Evolutionary conservation across 2,888 invertebrate species (phyloP), one percentile per base, ranked within the genome.

Genomic region (Trichacis sp.): DNA sequence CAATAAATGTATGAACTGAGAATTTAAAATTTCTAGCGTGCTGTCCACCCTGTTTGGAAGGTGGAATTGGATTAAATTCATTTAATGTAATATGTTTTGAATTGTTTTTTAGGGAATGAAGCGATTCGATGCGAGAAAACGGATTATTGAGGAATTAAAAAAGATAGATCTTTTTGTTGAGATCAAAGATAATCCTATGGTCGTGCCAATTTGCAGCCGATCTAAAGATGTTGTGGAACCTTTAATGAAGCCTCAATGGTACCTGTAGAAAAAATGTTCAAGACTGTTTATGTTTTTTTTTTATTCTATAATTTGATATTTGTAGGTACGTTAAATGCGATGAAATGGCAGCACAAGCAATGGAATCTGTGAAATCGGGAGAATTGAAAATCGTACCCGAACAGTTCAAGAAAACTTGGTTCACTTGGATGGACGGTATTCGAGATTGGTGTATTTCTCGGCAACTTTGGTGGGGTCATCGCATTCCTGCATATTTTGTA

Each of bases 391-490:
- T 99, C 56, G 90, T 96, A 55, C 99, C 99, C 0, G 94, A 95
- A 69, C 89, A 90, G 52, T 96, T 97, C 84, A 92, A 92, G 71
- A 96, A 95, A 86, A 95, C 91, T 29, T 99, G 99, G 99, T 92
- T 90, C 84, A 90, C 92, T 79, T 99, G 98, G 98, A 92, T 99
- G 89, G 94, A 94, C 78, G 95, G 95, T 78, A 96, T 97, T 72
- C 90, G 97, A 2, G 98, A 99, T 85, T 99, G 99, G 99, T 99
- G 99, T 85, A 95, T 99, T 61, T 98, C 98, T 0, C 88, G 95
- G 1, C 99, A 99, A 84, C 87, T 99, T 55, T 99, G 99, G 99
- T 99, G 99, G 99, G 99, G 99, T 1, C 99, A 99, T 85, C 90
- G 95, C 59, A 96, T 99, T 71, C 99, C 99, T 0, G 97, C 96